phyloP scores from a whole-genome alignment of 2,113 vertebrate genomes.

The Peromyscus californicus region DNA sequence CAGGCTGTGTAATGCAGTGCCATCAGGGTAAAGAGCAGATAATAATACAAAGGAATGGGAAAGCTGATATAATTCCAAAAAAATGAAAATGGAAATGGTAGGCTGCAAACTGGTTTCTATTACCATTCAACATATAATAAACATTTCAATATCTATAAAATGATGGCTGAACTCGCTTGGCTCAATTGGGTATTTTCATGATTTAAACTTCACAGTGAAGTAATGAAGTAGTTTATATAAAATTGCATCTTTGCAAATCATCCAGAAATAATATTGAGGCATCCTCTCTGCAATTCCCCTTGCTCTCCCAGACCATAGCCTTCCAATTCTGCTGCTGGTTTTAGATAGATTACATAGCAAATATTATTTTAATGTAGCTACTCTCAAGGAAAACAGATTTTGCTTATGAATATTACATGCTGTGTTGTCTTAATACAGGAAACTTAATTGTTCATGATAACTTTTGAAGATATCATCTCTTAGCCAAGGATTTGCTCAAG shows the following conservation, averaged over 20 bases:
- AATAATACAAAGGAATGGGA: constrained; percentile 42
- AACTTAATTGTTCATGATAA: neutral
- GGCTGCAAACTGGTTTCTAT: constrained; percentile 47
- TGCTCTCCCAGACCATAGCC: neutral
- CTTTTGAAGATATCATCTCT: constrained; percentile 45
- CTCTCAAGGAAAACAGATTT: constrained; percentile 49
- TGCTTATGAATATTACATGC: constrained; percentile 2
- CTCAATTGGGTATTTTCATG: constrained; percentile 17
- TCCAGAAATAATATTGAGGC: constrained; percentile 45
- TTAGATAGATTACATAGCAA: constrained; percentile 38
- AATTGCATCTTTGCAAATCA: constrained; percentile 37
- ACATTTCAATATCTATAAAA: constrained; percentile 60
- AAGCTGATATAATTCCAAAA: constrained; percentile 33
- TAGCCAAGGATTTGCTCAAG: neutral
- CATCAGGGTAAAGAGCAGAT: constrained; percentile 52
- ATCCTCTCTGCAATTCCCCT: constrained; percentile 2
- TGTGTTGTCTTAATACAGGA: neutral
- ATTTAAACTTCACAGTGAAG: constrained; percentile 61
- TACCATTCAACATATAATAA: constrained; percentile 60
- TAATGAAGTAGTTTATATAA: constrained; percentile 58
- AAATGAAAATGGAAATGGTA: constrained; percentile 56
- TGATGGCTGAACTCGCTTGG: constrained; percentile 36
- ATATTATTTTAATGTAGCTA: constrained; percentile 51
- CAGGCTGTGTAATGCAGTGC: neutral
- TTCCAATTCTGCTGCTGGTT: constrained; percentile 43